Base-by-base conservation (phyloP, 2,888 invertebrate genomes). In the Clivina fossor region DNA sequence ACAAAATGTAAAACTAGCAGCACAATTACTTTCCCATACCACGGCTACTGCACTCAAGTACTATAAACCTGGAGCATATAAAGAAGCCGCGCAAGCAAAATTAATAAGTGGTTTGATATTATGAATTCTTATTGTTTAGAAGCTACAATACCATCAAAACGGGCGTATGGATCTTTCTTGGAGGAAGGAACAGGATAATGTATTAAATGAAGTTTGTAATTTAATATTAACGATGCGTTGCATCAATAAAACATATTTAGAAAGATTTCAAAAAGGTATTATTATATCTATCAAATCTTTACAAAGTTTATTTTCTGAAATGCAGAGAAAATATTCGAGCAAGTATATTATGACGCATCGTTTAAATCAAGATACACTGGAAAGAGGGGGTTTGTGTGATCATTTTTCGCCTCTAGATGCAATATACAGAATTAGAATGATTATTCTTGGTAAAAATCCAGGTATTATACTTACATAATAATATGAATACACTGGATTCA, bases 331-430 rank as follows among this genome's bases (percentile, higher is more conserved):
- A 16, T 24, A 35, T 38, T 20, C 37, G 41, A 9, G 35, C 11
- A 28, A 33, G 18, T 44, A 46, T 38, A 30, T 51, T 20, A 13
- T 56, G 32, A 46, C 46, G n/a, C 46, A 57, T 13, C 38, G 38
- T 38, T 15, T 58, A 24, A 60, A 58, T 32, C 60, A 57, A 30
- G 57, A 58, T 46, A 37, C 55, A 11, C 43, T 60, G 15, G 58
- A 58, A 38, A 33, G 51, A 38, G 62, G 61, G 4, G 63, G 63
- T 32, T 48, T 64, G 15, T 57, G 64, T 41, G 64, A 63, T 41
- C 62, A 64, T 51, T 60, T 62, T n/a, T 38, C 61, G 13, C 58
- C 62, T n/a, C 55, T 64, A 20, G 57, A 61, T 58, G 57, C 60
- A 9, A 5, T 64, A 2, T 59, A 62, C 24, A 28, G 63, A 15